Evolutionary conservation across 2,888 invertebrate species (phyloP), one percentile per base, ranked within the genome.

Genomic region (Mycalesis mineus): DNA sequence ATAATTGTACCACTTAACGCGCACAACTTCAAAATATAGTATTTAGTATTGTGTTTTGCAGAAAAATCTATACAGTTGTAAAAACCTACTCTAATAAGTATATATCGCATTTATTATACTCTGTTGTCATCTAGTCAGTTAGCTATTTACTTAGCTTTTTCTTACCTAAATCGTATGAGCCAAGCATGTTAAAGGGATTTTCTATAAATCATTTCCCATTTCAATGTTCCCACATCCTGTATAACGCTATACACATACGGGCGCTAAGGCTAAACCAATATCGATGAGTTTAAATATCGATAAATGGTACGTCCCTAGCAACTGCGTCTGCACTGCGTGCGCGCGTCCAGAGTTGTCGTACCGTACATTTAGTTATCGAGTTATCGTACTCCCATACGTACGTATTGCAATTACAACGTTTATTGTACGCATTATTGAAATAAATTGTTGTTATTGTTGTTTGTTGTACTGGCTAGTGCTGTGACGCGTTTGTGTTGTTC

Each of bases 271-370:
- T 62, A 49, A 49, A 53, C 44, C 60, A 62, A 61, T 52, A 55
- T 60, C 60, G 57, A 62, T 57, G 55, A 2, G 42, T 60, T 55
- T 60, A 63, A 55, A 57, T 61, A 65, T 61, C 65, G 60, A 63
- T 52, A 63, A 28, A 22, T 37, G 41, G 54, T 9, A 39, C 61
- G 39, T 61, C 65, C 49, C 65, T 65, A 58, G 51, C 45, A 28
- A 45, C 47, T 33, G 51, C 47, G 40, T 40, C 28, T 22, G 51
- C 50, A 36, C 51, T 57, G 60, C 48, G 55, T 60, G 47, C 42
- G 41, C 41, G 42, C 40, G 48, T 17, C 37, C 13, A 8, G n/a
- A 28, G 9, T n/a, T 49, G 13, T 22, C 37, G 49, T 22, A 49
- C 13, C 52, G 56, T 50, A 57, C 39, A 17, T 41, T 47, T 50